These are phyloP conservation scores for Rhinichthys klamathensis DNA, from an alignment of 2,113 vertebrate species.

Conservation along the genomic window DNA sequence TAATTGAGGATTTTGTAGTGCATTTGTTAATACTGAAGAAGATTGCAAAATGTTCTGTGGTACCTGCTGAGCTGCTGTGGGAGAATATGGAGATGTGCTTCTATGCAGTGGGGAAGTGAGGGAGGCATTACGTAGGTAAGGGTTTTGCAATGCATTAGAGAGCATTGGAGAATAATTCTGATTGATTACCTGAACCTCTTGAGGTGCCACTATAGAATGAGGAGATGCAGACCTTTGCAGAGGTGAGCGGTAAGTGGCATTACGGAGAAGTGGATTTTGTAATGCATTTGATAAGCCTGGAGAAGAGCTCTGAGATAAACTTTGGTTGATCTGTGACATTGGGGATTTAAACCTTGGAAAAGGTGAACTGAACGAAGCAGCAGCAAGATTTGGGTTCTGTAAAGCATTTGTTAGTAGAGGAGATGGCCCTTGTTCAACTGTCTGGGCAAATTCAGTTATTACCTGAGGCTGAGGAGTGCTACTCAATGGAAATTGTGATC, in stretches of 20 bases:
- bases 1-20: slow-evolving; percentile 52
- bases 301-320: slow-evolving; percentile 35
- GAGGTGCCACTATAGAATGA: slow-evolving; percentile 47
- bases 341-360: slow-evolving; percentile 55
- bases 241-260: slow-evolving; percentile 56
- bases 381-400: slow-evolving; percentile 60
- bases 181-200: slow-evolving; percentile 46
- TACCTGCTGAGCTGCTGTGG: slow-evolving; percentile 35
- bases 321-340: slow-evolving; percentile 48
- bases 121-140: slow-evolving; percentile 54
- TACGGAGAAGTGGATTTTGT: slow-evolving; percentile 53
- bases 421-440: slow-evolving; percentile 65
- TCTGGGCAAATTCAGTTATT: slow-evolving; percentile 65
- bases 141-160: slow-evolving; percentile 53
- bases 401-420: slow-evolving; percentile 70
- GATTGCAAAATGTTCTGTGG: slow-evolving; percentile 21
- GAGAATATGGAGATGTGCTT: slow-evolving; percentile 45
- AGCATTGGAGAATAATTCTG: slow-evolving; percentile 43
- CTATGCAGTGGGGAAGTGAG: slow-evolving; percentile 49
- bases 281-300: slow-evolving; percentile 47
- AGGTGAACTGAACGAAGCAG: slow-evolving; percentile 47
- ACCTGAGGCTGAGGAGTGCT: slow-evolving; percentile 54
- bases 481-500: slow-evolving; percentile 50
- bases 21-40: slow-evolving; percentile 44
- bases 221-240: slow-evolving; percentile 53